phyloP scores from a whole-genome alignment of 1,140 invertebrate genomes.

The Zaprionus inermis region DNA sequence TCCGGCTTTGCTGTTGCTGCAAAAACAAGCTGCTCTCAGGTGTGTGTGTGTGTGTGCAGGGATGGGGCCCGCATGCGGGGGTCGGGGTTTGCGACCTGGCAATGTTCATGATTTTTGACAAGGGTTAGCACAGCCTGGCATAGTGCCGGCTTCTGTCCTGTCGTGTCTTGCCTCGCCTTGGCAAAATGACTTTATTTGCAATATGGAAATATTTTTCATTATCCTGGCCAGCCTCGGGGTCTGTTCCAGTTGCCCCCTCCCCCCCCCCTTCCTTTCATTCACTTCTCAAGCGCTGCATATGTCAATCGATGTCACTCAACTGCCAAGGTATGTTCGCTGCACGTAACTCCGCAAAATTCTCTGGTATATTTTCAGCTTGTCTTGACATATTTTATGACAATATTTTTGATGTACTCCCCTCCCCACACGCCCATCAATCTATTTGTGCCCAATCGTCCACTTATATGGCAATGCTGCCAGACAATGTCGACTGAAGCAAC shows the following conservation, averaged over 20 bases:
- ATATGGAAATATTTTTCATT: slow-evolving; percentile 82
- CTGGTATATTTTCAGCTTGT: slow-evolving; percentile 46
- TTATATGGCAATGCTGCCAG: slow-evolving; percentile 59
- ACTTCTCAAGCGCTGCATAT: slow-evolving; percentile 24
- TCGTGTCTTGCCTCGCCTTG: not conserved
- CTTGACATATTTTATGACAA: slow-evolving; percentile 73
- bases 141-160: slow-evolving; percentile 4
- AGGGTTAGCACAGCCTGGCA: slow-evolving; percentile 56
- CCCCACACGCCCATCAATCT: not conserved
- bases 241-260: not conserved
- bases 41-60: slow-evolving; percentile 1
- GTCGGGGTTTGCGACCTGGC: slow-evolving; percentile 1
- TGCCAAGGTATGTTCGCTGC: slow-evolving; percentile 26
- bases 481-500: slow-evolving; percentile 53
- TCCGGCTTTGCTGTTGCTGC: slow-evolving; percentile 11
- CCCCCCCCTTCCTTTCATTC: slow-evolving; percentile 21
- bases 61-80: not conserved
- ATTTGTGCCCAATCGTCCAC: slow-evolving; percentile 42
- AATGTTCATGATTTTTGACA: slow-evolving; percentile 59
- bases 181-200: slow-evolving; percentile 79
- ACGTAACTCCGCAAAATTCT: slow-evolving; percentile 24
- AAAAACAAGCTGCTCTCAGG: slow-evolving; percentile 36
- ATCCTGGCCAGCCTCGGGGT: slow-evolving; percentile 46
- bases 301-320: slow-evolving; percentile 75
- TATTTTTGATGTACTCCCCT: slow-evolving; percentile 65